Evolutionary conservation across 2,888 invertebrate species (phyloP), one percentile per base, ranked within the genome.

Genomic region (Apomyelois bistriatella): DNA sequence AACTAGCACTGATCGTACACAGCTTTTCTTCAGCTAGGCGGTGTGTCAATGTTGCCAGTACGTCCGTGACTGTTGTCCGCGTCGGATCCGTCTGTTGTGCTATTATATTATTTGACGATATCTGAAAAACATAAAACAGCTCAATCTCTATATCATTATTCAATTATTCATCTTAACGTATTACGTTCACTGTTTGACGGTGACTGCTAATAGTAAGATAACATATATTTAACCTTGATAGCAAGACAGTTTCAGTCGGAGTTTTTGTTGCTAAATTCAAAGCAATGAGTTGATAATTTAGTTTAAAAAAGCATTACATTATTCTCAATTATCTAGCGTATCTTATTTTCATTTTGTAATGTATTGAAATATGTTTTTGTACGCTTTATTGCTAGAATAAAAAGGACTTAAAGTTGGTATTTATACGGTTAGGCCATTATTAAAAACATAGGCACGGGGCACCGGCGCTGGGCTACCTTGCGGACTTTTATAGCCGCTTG

Each of bases 401-500:
- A 12, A 38, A 15, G 13, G 30, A 13, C 10, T 30, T 4, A 13
- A 32, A 46, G 28, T 15, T 52, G 15, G 37, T 52, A 40, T 48
- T 58, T 53, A 52, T 62, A 65, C 56, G 57, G 48, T 61, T 70
- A 65, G 58, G 59, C 58, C 57, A 64, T 57, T 59, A 62, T 63
- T 58, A 63, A 75, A 72, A 68, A 61, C 57, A 59, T 74, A 76
- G 74, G 71, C 56, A 75, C 80, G 81, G 75, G 79, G 62, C 76
- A 71, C 58, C 70, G 76, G 65, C 68, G 73, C 63, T 82, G 85
- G 85, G 70, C 75, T 58, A 75, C 78, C 56, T 65, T 79, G 66
- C 72, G 77, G 72, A 77, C 82, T 70, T 73, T 84, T 59, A 66
- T 85, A 54, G 77, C 74, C 72, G 82, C 79, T 72, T 89, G 87